Percentiles rank a stretch among this genome's conserved stretches.
Conservation (phyloP, 2,113 vertebrate genomes). For the Illadopsis cleaveri region DNA sequence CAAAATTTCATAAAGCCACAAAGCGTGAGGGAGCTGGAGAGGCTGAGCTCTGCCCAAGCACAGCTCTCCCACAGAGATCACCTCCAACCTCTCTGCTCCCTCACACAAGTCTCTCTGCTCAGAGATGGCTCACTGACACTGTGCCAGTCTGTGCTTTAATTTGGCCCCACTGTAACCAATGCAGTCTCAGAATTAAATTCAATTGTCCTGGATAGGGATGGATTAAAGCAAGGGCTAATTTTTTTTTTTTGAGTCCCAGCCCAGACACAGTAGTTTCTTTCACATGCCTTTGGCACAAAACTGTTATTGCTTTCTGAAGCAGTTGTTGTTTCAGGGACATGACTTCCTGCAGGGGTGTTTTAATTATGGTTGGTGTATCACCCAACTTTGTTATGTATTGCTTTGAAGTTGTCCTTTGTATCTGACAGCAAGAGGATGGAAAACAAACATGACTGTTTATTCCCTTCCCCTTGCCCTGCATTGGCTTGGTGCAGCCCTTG, state of each 20-base stretch:
- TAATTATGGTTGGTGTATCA: slow-evolving; percentile 64
- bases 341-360: slow-evolving; percentile 63
- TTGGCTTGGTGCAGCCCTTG: neutral
- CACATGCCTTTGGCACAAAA: slow-evolving; percentile 40
- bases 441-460: slow-evolving; percentile 36
- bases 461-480: slow-evolving; percentile 40
- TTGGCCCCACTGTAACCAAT: neutral
- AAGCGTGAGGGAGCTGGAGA: neutral
- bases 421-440: slow-evolving; percentile 12
- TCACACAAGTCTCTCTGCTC: neutral
- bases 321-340: slow-evolving; percentile 38
- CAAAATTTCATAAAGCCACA: neutral
- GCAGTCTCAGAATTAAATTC: neutral
- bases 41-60: neutral
- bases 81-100: neutral
- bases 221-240: neutral
- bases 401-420: slow-evolving; percentile 61
- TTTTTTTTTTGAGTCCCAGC: neutral
- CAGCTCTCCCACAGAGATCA: neutral
- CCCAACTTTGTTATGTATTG: slow-evolving; percentile 5
- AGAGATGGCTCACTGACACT: neutral
- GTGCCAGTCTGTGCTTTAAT: neutral
- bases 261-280: neutral
- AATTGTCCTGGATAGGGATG: neutral
- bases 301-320: slow-evolving; percentile 18